phyloP scores from a whole-genome alignment of 2,797 vertebrate species.

The Pseudotriccus pelzelni region DNA sequence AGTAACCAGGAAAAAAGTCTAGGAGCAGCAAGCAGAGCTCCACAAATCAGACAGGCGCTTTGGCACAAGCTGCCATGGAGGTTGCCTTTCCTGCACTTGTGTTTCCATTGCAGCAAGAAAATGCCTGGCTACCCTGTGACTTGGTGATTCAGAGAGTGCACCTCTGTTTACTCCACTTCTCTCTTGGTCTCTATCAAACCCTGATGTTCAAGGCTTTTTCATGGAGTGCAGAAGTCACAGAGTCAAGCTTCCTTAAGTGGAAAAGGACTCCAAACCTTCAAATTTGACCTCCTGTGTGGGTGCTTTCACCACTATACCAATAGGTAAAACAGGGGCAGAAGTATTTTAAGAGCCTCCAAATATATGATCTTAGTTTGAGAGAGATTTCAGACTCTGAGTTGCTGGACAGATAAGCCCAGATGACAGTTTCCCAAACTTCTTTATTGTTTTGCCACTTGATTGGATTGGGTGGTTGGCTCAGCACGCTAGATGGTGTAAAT shows the following conservation, averaged over 20 bases:
- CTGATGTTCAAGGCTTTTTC: not conserved
- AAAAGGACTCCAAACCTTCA: not conserved
- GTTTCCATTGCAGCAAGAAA: not conserved
- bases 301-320: not conserved
- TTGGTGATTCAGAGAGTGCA: not conserved
- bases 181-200: not conserved
- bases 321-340: not conserved
- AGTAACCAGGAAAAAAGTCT: not conserved
- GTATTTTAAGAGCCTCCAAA: not conserved
- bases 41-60: not conserved
- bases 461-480: not conserved
- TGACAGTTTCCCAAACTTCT: not conserved
- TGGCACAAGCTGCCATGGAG: not conserved
- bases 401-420: not conserved
- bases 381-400: not conserved
- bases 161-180: accelerated
- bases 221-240: not conserved
- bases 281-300: not conserved
- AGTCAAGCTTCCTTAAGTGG: not conserved
- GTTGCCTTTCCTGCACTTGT: not conserved
- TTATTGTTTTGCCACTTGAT: not conserved
- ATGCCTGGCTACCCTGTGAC: not conserved
- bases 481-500: not conserved
- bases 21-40: not conserved
- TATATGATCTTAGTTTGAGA: not conserved